Base-by-base conservation (phyloP, 1,140 invertebrate genomes). In the Amphibalanus amphitrite region DNA sequence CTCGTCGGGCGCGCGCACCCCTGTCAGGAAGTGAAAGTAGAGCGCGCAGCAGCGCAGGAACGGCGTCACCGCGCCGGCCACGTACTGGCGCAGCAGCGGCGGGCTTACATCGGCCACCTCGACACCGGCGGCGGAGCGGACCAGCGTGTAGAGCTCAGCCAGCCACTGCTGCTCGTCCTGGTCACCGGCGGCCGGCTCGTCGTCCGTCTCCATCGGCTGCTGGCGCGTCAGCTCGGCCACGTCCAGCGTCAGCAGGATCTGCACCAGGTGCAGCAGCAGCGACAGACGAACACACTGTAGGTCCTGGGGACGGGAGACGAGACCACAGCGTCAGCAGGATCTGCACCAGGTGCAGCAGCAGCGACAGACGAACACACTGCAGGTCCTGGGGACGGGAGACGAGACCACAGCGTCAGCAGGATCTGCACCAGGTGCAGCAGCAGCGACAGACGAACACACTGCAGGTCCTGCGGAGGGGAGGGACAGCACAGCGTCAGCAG, bases 11-110 rank as follows among this genome's bases (percentile, higher is more conserved):
- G 89, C 86, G 3, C 89, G 85, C 0, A 95, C 88, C 73, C 91
- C 90, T 23, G 92, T 93, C 30, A 97, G 80, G 77, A 90, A 92
- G 78, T 95, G 90, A 79, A 90, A 97, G 78, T 97, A 93, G 0
- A 97, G 79, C 29, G 90, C 90, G 75, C 88, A 88, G 79, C 91
- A 93, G 47, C 95, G 84, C 69, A 98, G 80, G 79, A 96, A 97
- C 0, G 90, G 89, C 70, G 87, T 59, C 8, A 67, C 59, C 47
- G 67, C 73, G 71, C 74, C 74, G 68, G 47, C 64, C 29, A 69
- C 69, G 29, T 71, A 25, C 70, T 71, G 71, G 3, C 40, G 47
- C 59, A 29, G 71, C 64, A 40, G 20, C 68, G 68, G 68, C 10
- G 68, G 68, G 68, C 68, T 59, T 8, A 59, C 47, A 20, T 59